These are phyloP conservation scores for Picus viridis DNA, from an alignment of 2,797 vertebrate species.

Conservation along the genomic window DNA sequence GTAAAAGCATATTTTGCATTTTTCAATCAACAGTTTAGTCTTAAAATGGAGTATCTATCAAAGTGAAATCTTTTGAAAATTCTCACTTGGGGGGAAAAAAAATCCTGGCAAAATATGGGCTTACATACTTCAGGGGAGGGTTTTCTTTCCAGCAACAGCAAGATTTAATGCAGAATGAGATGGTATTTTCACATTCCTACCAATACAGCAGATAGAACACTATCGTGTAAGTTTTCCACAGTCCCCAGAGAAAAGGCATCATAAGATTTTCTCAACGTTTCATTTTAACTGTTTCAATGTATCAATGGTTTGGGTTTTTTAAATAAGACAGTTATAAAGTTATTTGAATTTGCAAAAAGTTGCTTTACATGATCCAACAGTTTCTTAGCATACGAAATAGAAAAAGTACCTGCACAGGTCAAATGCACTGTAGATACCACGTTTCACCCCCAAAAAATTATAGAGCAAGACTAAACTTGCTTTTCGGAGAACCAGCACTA, in stretches of 20 bases:
- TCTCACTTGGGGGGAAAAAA: not conserved
- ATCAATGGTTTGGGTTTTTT: not conserved
- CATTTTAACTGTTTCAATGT: not conserved
- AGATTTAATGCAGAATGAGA: not conserved
- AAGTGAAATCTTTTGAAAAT: constrained; percentile 38
- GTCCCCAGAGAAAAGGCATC: not conserved
- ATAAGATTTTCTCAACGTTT: not conserved
- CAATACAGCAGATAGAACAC: not conserved
- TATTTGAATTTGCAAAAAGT: not conserved
- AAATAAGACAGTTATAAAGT: not conserved
- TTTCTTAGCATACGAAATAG: not conserved
- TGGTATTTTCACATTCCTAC: not conserved
- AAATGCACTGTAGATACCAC: not conserved
- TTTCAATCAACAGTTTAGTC: constrained; percentile 43
- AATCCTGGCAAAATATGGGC: not conserved
- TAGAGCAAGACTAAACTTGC: not conserved
- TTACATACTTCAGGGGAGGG: not conserved
- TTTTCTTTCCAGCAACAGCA: constrained; percentile 2
- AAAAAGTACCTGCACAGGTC: not conserved
- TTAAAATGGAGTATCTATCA: constrained; percentile 36
- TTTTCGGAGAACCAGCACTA: not conserved
- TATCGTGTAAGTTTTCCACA: not conserved
- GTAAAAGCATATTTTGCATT: constrained; percentile 33
- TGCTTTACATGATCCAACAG: not conserved
- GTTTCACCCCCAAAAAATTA: not conserved